Conservation (phyloP, 2,888 invertebrate species). For the Orthonevra nobilis region DNA sequence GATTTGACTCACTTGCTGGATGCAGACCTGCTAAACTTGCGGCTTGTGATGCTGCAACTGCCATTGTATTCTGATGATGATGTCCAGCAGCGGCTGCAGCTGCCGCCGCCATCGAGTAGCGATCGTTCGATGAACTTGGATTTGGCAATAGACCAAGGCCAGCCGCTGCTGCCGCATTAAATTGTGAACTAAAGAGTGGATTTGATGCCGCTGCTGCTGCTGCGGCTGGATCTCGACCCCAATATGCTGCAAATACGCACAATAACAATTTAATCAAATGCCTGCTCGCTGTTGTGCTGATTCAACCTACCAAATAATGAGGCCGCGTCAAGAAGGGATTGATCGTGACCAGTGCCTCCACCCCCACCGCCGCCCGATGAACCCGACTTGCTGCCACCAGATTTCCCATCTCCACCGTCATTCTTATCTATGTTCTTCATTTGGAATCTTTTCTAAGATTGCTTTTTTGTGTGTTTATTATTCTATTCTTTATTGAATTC, state of each 20-base stretch:
- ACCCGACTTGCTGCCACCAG: conserved; percentile 80
- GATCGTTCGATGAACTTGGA: conserved; percentile 80
- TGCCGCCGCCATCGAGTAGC: conserved; percentile 79
- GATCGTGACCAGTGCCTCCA: conserved; percentile 82
- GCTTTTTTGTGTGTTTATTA: conserved; percentile 2
- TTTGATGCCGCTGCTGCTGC: conserved; percentile 80
- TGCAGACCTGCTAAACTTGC: conserved; percentile 88
- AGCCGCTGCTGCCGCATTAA: conserved; percentile 79
- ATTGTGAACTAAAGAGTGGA: conserved; percentile 79
- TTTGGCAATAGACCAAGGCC: conserved; percentile 78
- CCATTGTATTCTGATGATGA: conserved; percentile 86
- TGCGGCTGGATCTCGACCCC: conserved; percentile 85
- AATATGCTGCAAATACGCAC: conserved; percentile 84
- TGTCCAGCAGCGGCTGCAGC: conserved; percentile 80
- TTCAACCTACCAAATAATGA: conserved; percentile 84
- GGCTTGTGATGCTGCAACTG: conserved; percentile 92
- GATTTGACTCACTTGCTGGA: conserved; percentile 84
- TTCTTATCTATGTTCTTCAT: conserved; percentile 87
- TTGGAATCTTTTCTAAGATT: conserved; percentile 31
- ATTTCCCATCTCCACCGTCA: conserved; percentile 82
- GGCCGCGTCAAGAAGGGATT: conserved; percentile 90
- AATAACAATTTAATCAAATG: conserved; percentile 68
- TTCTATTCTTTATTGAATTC: conserved; percentile 12
- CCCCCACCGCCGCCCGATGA: conserved; percentile 71
- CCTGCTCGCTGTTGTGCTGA: conserved; percentile 72